Percentiles rank a stretch among this genome's conserved stretches.
Conservation (phyloP, 2,113 vertebrate species). For the Galemys pyrenaicus region DNA sequence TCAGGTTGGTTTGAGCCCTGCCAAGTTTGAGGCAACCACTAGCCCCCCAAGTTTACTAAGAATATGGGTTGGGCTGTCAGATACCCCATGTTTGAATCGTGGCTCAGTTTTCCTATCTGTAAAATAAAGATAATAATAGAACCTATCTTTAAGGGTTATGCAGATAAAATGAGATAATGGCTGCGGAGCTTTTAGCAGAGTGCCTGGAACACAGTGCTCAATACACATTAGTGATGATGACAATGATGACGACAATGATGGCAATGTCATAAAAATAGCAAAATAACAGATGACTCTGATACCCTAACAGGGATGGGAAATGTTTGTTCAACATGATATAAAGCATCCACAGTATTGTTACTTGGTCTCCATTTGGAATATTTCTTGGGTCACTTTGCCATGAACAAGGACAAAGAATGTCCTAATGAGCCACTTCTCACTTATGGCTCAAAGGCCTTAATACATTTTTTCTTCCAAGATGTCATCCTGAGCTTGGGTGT, state of each 20-base stretch:
- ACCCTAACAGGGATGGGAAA: conserved; percentile 49
- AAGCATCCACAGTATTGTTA: background rate
- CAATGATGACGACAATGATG: background rate
- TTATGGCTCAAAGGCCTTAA: background rate
- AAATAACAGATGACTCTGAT: background rate
- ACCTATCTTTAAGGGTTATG: conserved; percentile 3
- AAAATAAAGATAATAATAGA: conserved; percentile 64
- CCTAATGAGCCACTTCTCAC: background rate
- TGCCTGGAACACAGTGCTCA: conserved; percentile 23
- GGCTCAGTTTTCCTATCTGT: conserved; percentile 38
- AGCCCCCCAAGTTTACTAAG: background rate
- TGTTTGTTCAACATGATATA: conserved; percentile 45
- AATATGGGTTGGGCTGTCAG: background rate
- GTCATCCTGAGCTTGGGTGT: background rate
- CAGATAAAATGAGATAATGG: conserved; percentile 65
- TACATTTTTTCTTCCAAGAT: background rate
- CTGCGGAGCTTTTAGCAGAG: conserved; percentile 52
- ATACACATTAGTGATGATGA: background rate
- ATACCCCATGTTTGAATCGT: background rate
- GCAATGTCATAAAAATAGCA: background rate
- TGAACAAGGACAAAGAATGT: background rate
- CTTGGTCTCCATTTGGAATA: conserved; percentile 19
- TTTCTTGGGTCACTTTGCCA: conserved; percentile 2
- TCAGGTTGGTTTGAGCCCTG: background rate
- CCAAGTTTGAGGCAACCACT: background rate